phyloP scores from a whole-genome alignment of 1,140 invertebrate genomes.

The Nomia melanderi region DNA sequence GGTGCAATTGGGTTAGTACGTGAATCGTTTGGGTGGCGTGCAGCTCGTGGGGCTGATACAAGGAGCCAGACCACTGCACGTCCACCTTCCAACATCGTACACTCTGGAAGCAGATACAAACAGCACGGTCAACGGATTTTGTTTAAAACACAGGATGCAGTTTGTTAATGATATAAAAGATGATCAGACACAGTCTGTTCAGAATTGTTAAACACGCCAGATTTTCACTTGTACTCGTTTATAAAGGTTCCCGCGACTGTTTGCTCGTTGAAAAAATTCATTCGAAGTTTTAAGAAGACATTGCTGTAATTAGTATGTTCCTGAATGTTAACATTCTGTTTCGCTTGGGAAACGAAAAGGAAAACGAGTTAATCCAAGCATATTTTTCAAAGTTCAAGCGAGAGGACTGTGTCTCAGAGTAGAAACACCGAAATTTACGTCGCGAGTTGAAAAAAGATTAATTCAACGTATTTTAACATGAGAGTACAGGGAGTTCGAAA shows the following conservation, averaged over 20 bases:
- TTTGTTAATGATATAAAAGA: neutral
- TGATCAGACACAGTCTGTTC: neutral
- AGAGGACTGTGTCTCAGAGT: too few species aligned
- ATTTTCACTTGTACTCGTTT: too few species aligned
- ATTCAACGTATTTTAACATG: neutral
- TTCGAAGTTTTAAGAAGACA: too few species aligned
- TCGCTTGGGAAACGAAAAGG: neutral
- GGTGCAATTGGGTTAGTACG: constrained; percentile 64
- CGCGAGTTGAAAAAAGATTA: neutral
- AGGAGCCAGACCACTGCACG: constrained; percentile 65
- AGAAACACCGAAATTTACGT: neutral
- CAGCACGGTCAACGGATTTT: constrained; percentile 23
- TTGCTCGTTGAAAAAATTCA: too few species aligned
- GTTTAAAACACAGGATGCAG: neutral
- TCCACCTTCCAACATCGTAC: constrained; percentile 67
- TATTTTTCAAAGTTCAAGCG: neutral
- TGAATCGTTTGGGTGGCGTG: constrained; percentile 62
- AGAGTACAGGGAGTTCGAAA: neutral
- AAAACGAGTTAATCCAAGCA: neutral
- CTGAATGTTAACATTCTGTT: too few species aligned
- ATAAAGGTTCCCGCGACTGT: too few species aligned
- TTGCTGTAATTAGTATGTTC: too few species aligned
- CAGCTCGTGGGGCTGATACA: constrained; percentile 62
- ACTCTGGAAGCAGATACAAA: constrained; percentile 65
- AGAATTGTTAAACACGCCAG: too few species aligned